These are phyloP conservation scores for Lagenorhynchus albirostris DNA, from an alignment of 2,113 vertebrate species.

Conservation along the genomic window DNA sequence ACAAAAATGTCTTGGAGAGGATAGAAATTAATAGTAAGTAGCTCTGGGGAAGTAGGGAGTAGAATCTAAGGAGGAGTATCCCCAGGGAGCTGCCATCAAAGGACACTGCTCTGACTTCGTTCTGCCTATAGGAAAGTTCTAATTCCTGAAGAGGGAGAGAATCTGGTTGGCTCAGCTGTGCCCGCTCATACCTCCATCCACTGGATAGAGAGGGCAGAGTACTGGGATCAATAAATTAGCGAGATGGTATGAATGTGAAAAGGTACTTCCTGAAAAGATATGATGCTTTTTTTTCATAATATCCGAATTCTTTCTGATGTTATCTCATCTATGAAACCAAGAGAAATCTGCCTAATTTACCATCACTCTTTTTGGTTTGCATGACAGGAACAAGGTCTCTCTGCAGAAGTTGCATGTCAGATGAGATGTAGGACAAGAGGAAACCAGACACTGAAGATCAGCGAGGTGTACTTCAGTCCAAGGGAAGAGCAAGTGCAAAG, in stretches of 20 bases:
- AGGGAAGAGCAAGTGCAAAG: not conserved
- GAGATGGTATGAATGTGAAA: not conserved
- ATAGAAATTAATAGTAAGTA: not conserved
- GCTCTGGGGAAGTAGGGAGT: not conserved
- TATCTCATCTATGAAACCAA: not conserved
- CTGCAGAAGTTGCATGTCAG: not conserved
- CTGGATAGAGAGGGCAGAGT: not conserved
- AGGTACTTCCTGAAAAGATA: not conserved
- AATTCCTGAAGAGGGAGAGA: not conserved
- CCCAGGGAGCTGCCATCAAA: not conserved
- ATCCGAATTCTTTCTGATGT: not conserved
- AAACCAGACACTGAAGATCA: not conserved
- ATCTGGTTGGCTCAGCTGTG: not conserved
- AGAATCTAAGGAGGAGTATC: not conserved
- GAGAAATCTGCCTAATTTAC: not conserved
- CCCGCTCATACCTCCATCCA: not conserved
- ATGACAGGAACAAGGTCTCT: not conserved
- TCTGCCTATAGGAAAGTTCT: not conserved
- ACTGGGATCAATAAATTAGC: rapidly evolving
- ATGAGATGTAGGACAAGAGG: not conserved
- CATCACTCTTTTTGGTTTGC: not conserved
- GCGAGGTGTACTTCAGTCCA: not conserved
- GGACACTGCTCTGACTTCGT: not conserved
- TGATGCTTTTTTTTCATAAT: not conserved
- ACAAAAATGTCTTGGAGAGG: not conserved